A percentile compares a stretch with the other conserved stretches of the same genome.
Evolutionary conservation across 2,888 invertebrate species (phyloP).

Genomic region (Drosophila cracens): DNA sequence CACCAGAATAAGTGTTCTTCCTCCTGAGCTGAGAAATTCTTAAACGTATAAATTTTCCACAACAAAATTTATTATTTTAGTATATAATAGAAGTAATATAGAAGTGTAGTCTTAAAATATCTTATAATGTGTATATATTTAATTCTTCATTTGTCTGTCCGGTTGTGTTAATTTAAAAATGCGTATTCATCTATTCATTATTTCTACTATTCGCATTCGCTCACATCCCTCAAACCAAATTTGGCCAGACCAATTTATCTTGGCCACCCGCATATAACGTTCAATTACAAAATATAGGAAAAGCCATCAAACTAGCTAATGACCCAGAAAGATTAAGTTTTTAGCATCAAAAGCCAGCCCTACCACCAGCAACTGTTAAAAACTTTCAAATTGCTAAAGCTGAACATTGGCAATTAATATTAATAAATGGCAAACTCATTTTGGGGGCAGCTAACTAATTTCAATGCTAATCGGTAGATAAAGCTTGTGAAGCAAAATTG

Average conservation of each 20-base stretch:
- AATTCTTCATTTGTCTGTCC: neutral
- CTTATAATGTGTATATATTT: neutral
- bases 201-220: neutral
- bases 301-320: slow-evolving; percentile 73
- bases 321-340: slow-evolving; percentile 64
- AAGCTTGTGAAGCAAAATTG: slow-evolving; percentile 55
- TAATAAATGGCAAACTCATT: slow-evolving; percentile 73
- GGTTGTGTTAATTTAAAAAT: neutral
- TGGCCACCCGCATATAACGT: slow-evolving; percentile 43
- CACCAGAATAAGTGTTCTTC: neutral
- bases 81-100: neutral
- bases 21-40: neutral
- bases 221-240: neutral
- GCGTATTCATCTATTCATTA: neutral
- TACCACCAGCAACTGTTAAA: slow-evolving; percentile 1
- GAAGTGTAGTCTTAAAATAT: neutral
- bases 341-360: slow-evolving; percentile 11
- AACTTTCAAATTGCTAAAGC: slow-evolving; percentile 49
- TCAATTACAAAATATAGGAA: slow-evolving; percentile 43
- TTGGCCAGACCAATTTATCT: slow-evolving; percentile 36
- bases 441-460: slow-evolving; percentile 58
- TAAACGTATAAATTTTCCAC: neutral
- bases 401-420: slow-evolving; percentile 72
- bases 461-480: slow-evolving; percentile 53
- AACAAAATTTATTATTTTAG: neutral